Base-by-base conservation (phyloP, 2,797 vertebrate species). In the Lemur catta region DNA sequence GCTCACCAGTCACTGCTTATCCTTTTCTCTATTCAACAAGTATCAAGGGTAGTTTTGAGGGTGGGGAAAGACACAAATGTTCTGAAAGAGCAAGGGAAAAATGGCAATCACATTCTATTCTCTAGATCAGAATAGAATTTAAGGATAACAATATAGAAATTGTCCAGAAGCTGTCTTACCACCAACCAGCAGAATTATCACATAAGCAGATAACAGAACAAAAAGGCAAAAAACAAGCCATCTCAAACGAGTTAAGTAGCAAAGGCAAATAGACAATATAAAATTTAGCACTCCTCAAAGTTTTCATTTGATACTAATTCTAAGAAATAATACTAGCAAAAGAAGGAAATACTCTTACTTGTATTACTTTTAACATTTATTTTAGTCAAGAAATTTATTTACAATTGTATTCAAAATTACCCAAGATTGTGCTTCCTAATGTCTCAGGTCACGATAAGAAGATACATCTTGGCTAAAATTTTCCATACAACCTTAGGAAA, bases 321-420 rank as follows among this genome's bases (percentile, higher is more conserved):
- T 72, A 94, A 74, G 12, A 93, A 93, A 57, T 84, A 84, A 65
- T 50, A n/a, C 28, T 71, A 89, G 22, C 15, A 79, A 86, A 89
- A 93, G 30, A 71, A 87, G 33, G 28, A 90, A 76, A 72, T 76
- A 63, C 2, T 92, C 52, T 52, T n/a, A 84, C 24, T 82, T 94
- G 10, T 67, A 74, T 71, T 86, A 72, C 17, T 78, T 80, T 92
- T 38, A 84, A 65, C 18, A 74, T 41, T 71, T 50, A 93, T 24
- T 86, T 82, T 67, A 92, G 41, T 2, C 52, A 65, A 94, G n/a
- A 90, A 72, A 94, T 52, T 41, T 91, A 93, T 63, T 79, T 95
- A 89, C 0, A 71, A 89, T 79, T 91, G 69, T 89, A 86, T 55
- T 93, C 28, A 82, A 90, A 96, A 75, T 86, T 89, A 82, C 55